Conservation (phyloP, 2,797 vertebrate genomes). For the Bufotes viridis region DNA sequence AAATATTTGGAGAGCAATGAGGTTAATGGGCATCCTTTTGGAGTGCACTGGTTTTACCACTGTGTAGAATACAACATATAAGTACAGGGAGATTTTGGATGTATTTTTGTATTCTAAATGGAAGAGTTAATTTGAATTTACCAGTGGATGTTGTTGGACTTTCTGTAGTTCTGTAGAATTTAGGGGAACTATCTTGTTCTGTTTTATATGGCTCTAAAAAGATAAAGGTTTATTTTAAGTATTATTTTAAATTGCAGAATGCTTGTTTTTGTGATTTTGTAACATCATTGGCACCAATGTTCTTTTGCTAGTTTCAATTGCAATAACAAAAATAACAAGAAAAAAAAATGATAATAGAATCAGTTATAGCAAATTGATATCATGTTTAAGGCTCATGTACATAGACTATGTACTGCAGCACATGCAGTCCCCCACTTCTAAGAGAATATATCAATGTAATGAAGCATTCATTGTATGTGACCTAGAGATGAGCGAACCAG, state of each 20-base stretch:
- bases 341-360: neutral
- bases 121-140: conserved; percentile 28
- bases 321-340: neutral
- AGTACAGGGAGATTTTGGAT: conserved; percentile 12
- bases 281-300: neutral
- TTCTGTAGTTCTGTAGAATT: conserved; percentile 34
- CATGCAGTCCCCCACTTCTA: neutral
- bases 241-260: neutral
- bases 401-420: neutral
- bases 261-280: neutral
- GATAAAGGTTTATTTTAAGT: conserved; percentile 29
- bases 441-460: neutral
- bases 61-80: conserved; percentile 37
- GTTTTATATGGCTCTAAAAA: conserved; percentile 48
- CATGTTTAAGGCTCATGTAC: neutral
- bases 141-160: conserved; percentile 45
- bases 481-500: too few relatives aligned
- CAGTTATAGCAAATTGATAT: neutral
- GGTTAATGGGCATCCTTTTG: conserved; percentile 68
- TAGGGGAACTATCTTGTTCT: conserved; percentile 39
- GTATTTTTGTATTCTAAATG: neutral
- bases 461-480: neutral
- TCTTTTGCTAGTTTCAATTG: neutral
- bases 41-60: conserved; percentile 20
- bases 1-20: conserved; percentile 70